A percentile compares a stretch with the other conserved stretches of the same genome.
These are phyloP conservation scores for Crypturellus undulatus DNA, from an alignment of 2,113 vertebrate genomes.

Conservation along the genomic window DNA sequence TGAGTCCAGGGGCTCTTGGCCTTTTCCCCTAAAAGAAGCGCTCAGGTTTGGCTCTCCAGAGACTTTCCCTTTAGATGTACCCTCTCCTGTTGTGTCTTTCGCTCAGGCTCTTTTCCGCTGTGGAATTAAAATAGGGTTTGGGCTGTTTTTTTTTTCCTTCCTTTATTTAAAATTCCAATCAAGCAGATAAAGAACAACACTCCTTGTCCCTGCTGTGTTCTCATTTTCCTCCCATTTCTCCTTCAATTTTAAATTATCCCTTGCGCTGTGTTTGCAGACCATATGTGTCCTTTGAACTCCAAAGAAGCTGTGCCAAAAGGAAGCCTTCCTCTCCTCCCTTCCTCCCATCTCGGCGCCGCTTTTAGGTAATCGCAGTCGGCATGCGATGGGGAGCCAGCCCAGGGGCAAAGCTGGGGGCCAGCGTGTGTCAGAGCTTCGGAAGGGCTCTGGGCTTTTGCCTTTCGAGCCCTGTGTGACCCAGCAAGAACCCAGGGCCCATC, in stretches of 20 bases:
- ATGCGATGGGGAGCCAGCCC: not conserved
- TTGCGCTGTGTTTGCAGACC: slow-evolving; percentile 35
- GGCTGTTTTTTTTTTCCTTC: not conserved
- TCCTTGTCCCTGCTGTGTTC: not conserved
- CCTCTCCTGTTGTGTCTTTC: not conserved
- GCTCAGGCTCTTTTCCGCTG: not conserved
- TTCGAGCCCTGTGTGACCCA: not conserved
- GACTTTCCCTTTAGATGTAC: not conserved
- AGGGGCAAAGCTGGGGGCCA: not conserved
- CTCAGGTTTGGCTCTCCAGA: not conserved
- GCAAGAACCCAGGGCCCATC: not conserved
- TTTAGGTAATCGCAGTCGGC: slow-evolving; percentile 30
- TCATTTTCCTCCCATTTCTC: slow-evolving; percentile 29
- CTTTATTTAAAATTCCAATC: slow-evolving; percentile 48
- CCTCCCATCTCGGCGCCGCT: not conserved
- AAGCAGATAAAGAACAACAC: not conserved
- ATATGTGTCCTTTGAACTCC: slow-evolving; percentile 43
- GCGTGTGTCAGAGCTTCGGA: not conserved
- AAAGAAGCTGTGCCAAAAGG: slow-evolving; percentile 57
- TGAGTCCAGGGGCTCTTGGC: fast-evolving
- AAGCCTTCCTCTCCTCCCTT: slow-evolving; percentile 28
- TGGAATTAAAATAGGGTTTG: not conserved
- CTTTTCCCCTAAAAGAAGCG: not conserved
- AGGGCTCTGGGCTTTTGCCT: not conserved
- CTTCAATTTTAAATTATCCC: slow-evolving; percentile 29